Conservation (phyloP, 2,113 vertebrate species). For the Onychorhynchus coronatus region DNA sequence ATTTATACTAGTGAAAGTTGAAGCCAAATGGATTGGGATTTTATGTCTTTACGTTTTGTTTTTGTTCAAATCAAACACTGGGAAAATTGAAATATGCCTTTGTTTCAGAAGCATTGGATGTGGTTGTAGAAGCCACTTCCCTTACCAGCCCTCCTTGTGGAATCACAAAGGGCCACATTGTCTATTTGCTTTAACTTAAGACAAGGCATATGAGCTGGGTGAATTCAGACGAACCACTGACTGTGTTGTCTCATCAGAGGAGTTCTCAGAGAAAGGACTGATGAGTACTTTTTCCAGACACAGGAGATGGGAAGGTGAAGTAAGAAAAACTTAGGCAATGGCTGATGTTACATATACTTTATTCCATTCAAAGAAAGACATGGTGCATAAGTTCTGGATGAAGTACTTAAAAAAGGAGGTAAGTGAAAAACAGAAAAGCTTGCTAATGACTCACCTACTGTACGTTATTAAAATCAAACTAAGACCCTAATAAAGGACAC, state of each 20-base stretch:
- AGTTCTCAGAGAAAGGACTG: not conserved
- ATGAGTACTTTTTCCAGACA: not conserved
- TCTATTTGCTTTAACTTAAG: not conserved
- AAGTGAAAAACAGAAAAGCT: not conserved
- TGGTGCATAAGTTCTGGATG: not conserved
- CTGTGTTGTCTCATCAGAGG: not conserved
- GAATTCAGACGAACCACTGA: not conserved
- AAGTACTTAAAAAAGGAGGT: not conserved
- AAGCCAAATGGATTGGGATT: not conserved
- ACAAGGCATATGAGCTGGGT: not conserved
- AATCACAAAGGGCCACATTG: not conserved
- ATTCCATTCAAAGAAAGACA: not conserved
- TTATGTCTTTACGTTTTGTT: not conserved
- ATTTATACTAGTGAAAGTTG: not conserved
- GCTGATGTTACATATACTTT: not conserved
- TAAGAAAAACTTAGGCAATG: not conserved
- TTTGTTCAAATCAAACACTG: not conserved
- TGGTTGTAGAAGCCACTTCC: not conserved
- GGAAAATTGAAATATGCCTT: not conserved
- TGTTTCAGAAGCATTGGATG: not conserved
- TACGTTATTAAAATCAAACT: slow-evolving; percentile 40
- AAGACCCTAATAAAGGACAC: slow-evolving; percentile 17
- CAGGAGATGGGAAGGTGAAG: not conserved
- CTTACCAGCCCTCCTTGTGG: rapidly evolving
- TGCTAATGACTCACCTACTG: not conserved